Evolutionary conservation across 2,888 invertebrate genomes (phyloP).

Genomic region (Cryptocheilus praepositus): DNA sequence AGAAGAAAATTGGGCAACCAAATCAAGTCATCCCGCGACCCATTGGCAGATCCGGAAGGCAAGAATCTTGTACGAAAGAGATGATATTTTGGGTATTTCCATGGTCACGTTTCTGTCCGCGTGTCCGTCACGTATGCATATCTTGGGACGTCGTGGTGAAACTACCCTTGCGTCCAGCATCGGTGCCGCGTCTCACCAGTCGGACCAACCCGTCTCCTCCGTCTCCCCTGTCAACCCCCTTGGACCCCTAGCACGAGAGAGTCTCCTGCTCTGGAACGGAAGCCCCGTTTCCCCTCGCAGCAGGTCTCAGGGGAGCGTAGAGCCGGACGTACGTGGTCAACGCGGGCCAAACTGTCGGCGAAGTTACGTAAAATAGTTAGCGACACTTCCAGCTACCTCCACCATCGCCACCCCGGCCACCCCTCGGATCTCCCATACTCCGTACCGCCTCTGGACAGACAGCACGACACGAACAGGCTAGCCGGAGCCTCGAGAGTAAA

Average conservation of each 20-base stretch:
- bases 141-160: constrained; percentile 70
- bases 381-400: constrained; percentile 69
- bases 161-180: constrained; percentile 58
- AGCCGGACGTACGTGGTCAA: constrained; percentile 75
- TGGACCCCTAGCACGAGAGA: background rate
- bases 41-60: constrained; percentile 41
- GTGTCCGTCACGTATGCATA: constrained; percentile 75
- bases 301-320: constrained; percentile 66
- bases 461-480: constrained; percentile 51
- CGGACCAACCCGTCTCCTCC: constrained; percentile 26
- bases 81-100: constrained; percentile 44
- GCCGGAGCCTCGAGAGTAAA: constrained; percentile 49
- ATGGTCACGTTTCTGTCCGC: constrained; percentile 52
- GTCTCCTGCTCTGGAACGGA: background rate
- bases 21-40: constrained; percentile 43
- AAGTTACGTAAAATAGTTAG: constrained; percentile 76
- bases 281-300: constrained; percentile 33
- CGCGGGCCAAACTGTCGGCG: constrained; percentile 74
- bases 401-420: constrained; percentile 12
- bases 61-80: constrained; percentile 32
- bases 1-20: constrained; percentile 21
- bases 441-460: constrained; percentile 29
- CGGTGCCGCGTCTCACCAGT: constrained; percentile 30
- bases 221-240: constrained; percentile 8
- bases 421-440: constrained; percentile 34